phyloP scores from a whole-genome alignment of 2,797 vertebrate species.

The Spheniscus humboldti region DNA sequence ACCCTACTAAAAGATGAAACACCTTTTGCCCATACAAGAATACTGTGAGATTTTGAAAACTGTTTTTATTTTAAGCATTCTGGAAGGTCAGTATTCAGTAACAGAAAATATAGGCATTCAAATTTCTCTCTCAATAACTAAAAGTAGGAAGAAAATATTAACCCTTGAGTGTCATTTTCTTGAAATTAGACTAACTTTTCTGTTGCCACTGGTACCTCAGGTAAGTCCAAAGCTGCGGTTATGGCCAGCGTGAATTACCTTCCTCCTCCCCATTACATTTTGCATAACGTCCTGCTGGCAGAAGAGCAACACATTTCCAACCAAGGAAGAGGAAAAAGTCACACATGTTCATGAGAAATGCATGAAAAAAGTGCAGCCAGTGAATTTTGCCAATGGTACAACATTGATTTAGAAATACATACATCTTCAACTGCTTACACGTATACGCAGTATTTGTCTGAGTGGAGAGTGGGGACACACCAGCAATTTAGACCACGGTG shows the following conservation, averaged over 20 bases:
- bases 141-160: not conserved
- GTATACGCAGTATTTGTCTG: not conserved
- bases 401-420: not conserved
- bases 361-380: not conserved
- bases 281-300: not conserved
- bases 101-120: not conserved
- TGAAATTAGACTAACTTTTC: not conserved
- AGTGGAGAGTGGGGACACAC: not conserved
- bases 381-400: not conserved
- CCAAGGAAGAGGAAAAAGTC: not conserved
- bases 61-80: not conserved
- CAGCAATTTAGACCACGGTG: rapidly evolving
- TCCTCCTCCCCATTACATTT: not conserved
- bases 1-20: not conserved
- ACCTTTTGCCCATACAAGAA: not conserved
- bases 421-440: not conserved
- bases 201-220: not conserved
- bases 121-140: not conserved
- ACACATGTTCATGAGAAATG: not conserved
- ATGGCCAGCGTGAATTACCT: not conserved
- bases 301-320: not conserved
- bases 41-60: not conserved
- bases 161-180: not conserved
- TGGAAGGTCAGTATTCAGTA: not conserved
- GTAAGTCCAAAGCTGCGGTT: not conserved